Base-by-base conservation (phyloP, 2,888 invertebrate genomes). In the Andricus quercusramuli region DNA sequence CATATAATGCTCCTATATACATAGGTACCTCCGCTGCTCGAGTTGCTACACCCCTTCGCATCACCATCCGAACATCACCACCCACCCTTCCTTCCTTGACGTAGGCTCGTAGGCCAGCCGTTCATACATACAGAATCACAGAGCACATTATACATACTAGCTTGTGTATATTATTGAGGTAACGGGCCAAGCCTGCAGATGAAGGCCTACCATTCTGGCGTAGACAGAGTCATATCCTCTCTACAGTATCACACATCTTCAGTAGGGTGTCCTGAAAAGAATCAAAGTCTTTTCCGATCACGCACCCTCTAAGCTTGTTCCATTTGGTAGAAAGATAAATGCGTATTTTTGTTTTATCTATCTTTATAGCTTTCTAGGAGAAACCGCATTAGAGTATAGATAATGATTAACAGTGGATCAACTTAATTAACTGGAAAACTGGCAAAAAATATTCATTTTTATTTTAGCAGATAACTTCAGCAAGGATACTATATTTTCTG, bases 81-180 rank as follows among this genome's bases (percentile, higher is more conserved):
- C 74, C 80, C 59, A 79, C 78, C 80, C 47, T 80, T 78, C 80
- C 47, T 80, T 79, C 80, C 59, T 80, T 79, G 79, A 77, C 79
- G 77, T 56, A 74, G 47, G 32, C 74, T 32, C 79, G 77, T 56
- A 74, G 47, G 32, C 74, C 51, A 74, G 51, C 74, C 74, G 56
- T 74, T 74, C 37, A 56, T 56, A 80, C 79, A 79, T 79, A 74
- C 70, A 76, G 76, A 80, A 80, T 79, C 82, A 78, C 78, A 79
- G 82, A 47, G 80, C 80, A 68, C 80, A 80, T 81, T 77, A 83
- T 78, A 80, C 79, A 83, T 78, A 80, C 79, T 66, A 79, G 79
- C 68, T 66, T 68, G 68, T 59, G 78, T 81, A 80, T 74, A 83
- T 79, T 79, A 79, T 79, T 74, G 79, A 79, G 79, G 78, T 67